phyloP scores from a whole-genome alignment of 2,888 invertebrate species.

The Eubasilissa splendida region DNA sequence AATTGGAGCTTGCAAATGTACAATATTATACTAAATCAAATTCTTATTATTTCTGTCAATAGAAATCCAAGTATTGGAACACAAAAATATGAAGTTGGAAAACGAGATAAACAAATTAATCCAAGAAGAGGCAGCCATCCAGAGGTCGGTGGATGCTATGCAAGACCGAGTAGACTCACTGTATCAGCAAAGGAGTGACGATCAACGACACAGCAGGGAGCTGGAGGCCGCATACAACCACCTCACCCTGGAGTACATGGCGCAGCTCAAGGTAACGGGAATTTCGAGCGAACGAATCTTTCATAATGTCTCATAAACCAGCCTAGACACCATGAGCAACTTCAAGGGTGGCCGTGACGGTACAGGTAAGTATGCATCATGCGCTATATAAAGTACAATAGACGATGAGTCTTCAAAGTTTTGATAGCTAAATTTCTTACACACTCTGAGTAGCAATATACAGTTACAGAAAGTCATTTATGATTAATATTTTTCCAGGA shows the following conservation, averaged over 20 bases:
- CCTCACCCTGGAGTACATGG: constrained; percentile 69
- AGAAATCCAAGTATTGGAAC: constrained; percentile 78
- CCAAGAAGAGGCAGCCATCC: constrained; percentile 73
- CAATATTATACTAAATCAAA: not conserved
- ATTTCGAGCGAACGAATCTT: not conserved
- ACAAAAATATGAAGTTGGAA: constrained; percentile 81
- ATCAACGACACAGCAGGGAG: constrained; percentile 70
- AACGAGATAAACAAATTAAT: constrained; percentile 75
- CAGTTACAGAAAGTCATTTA: not conserved
- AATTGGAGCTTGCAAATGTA: not conserved
- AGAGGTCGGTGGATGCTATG: constrained; percentile 74
- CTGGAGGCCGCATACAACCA: constrained; percentile 73
- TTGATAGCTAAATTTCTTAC: no score
- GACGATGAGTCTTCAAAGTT: no score
- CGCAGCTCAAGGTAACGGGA: constrained; percentile 68
- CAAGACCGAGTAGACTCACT: constrained; percentile 45
- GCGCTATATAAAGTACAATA: no score
- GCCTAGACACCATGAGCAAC: no score
- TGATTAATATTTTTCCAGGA: constrained; percentile 67
- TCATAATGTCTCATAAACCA: no score
- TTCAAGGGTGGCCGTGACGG: no score
- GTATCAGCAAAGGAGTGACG: constrained; percentile 63
- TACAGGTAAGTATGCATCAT: no score
- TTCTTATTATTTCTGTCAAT: not conserved
- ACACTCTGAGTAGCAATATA: no score